These are phyloP conservation scores for Pandion haliaetus DNA, from an alignment of 2,113 vertebrate genomes.

Conservation along the genomic window DNA sequence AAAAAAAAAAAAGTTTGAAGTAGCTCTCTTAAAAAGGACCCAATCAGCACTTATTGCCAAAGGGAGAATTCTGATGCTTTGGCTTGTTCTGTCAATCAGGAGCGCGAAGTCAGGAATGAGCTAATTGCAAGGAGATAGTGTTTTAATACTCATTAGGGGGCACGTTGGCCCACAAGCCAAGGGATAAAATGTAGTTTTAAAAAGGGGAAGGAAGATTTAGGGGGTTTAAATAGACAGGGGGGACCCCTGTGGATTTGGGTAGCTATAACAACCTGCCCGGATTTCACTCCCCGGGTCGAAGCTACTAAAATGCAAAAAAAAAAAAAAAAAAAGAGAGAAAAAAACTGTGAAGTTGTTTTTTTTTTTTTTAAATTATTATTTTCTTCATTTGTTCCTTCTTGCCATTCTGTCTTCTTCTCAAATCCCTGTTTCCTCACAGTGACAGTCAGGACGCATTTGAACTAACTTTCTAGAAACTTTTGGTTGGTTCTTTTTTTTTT, in stretches of 20 bases:
- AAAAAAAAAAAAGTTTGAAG: conserved; percentile 70
- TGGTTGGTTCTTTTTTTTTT: no score
- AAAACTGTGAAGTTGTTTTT: conserved; percentile 67
- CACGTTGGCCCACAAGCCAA: conserved; percentile 79
- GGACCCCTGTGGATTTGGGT: conserved; percentile 83
- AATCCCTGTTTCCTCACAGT: neutral
- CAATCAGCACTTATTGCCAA: conserved; percentile 87
- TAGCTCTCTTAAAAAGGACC: conserved; percentile 74
- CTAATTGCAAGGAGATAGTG: conserved; percentile 81
- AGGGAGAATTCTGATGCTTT: conserved; percentile 83
- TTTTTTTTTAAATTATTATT: neutral
- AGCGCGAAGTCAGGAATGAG: conserved; percentile 74
- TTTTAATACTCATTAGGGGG: conserved; percentile 87
- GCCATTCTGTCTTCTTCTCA: neutral
- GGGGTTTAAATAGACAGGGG: conserved; percentile 84
- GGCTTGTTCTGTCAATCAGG: conserved; percentile 74
- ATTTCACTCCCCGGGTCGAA: conserved; percentile 86
- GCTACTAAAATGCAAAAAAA: conserved; percentile 83
- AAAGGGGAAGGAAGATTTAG: conserved; percentile 76
- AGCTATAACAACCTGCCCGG: conserved; percentile 90
- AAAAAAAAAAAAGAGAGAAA: conserved; percentile 70
- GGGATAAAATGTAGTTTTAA: conserved; percentile 83
- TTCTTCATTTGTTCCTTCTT: neutral
- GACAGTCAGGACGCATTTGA: neutral
- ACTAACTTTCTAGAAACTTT: conserved; percentile 25